A percentile compares a stretch with the other conserved stretches of the same genome.
Conservation (phyloP, 2,888 invertebrate genomes). For the Metacarcinus magister region DNA sequence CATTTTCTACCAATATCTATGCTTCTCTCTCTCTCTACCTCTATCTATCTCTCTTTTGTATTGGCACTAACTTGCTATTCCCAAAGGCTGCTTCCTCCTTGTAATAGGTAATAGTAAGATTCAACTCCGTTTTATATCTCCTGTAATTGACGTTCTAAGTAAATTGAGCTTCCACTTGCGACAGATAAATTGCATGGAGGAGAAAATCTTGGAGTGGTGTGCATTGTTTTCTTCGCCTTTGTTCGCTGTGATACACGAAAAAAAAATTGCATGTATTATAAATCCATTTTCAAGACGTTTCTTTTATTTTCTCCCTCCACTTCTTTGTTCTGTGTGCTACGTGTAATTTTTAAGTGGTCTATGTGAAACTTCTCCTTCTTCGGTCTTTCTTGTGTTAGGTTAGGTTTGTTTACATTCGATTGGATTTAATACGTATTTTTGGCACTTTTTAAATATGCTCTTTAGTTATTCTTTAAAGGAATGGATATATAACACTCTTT, state of each 20-base stretch:
- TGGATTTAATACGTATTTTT: not conserved
- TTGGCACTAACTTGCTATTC: not conserved
- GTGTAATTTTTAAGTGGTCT: not conserved
- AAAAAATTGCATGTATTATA: not conserved
- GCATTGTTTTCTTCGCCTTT: not conserved
- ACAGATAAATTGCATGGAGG: constrained; percentile 5
- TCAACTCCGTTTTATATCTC: not conserved
- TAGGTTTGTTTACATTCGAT: not conserved
- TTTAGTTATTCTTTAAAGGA: not conserved
- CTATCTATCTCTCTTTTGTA: not conserved
- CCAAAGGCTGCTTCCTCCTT: not conserved
- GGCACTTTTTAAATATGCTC: not conserved
- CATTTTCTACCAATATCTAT: not conserved
- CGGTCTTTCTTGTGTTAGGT: not conserved
- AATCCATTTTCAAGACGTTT: not conserved
- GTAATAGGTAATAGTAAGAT: not conserved
- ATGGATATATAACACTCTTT: not conserved
- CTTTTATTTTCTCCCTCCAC: not conserved
- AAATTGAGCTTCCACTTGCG: not conserved
- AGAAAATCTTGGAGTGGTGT: not conserved
- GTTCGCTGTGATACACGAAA: not conserved
- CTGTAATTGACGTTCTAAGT: not conserved
- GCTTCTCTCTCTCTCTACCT: not conserved
- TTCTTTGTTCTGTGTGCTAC: not conserved
- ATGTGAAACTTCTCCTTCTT: not conserved